Conservation (phyloP, 2,797 vertebrate species). For the Pterois miles region DNA sequence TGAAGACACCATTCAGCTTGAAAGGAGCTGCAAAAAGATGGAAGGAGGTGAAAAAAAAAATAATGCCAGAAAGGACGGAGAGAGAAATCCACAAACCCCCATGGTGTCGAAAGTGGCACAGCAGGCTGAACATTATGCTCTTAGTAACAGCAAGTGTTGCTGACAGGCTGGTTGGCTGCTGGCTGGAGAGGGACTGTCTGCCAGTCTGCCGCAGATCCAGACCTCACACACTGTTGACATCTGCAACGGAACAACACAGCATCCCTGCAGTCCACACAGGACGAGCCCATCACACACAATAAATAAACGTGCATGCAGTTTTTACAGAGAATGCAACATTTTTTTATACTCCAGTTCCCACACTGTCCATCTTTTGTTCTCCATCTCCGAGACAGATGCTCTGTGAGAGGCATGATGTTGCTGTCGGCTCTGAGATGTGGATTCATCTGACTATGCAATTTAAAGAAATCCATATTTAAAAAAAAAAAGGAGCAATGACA, state of each 20-base stretch:
- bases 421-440: conserved; percentile 66
- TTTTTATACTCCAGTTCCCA: conserved; percentile 68
- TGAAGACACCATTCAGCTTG: conserved; percentile 61
- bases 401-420: conserved; percentile 61
- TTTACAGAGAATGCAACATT: conserved; percentile 78
- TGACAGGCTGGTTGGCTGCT: conserved; percentile 81
- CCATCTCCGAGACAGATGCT: conserved; percentile 65
- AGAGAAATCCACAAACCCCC: conserved; percentile 62
- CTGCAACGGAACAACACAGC: conserved; percentile 71
- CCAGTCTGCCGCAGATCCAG: conserved; percentile 80
- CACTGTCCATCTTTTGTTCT: conserved; percentile 66
- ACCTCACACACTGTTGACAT: conserved; percentile 73
- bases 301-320: conserved; percentile 84
- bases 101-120: conserved; percentile 71
- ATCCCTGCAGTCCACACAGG: conserved; percentile 67
- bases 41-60: conserved; percentile 41
- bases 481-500: conserved; percentile 45
- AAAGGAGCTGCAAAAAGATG: conserved; percentile 56
- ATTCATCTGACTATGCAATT: conserved; percentile 86
- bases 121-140: conserved; percentile 80
- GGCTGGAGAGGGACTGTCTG: conserved; percentile 78
- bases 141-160: conserved; percentile 79
- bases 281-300: conserved; percentile 66
- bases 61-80: conserved; percentile 52
- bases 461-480: conserved; percentile 72